These are phyloP conservation scores for Parauchenoglanis punctatus DNA, from an alignment of 2,797 vertebrate genomes.

Conservation along the genomic window DNA sequence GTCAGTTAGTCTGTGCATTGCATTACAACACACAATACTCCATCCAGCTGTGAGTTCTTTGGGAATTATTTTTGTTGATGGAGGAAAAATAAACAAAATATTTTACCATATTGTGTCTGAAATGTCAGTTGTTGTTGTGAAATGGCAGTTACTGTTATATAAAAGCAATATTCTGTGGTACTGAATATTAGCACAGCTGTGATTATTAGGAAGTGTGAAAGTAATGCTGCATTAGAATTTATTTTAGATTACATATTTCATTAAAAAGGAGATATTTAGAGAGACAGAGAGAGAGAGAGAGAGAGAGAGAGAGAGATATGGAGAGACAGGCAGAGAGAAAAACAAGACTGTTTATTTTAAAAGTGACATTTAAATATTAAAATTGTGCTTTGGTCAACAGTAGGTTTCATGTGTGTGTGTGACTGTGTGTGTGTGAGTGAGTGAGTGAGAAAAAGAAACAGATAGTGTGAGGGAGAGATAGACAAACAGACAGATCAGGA, in stretches of 20 bases:
- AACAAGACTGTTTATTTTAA: no score
- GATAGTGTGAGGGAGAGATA: background rate
- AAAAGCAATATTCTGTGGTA: background rate
- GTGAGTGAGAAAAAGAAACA: no score
- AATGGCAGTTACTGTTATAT: background rate
- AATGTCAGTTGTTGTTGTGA: background rate
- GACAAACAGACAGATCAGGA: background rate
- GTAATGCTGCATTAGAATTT: background rate
- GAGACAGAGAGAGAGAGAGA: background rate
- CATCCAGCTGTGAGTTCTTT: background rate
- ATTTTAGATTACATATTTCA: background rate
- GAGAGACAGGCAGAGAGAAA: background rate
- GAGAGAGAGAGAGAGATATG: background rate
- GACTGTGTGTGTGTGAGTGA: no score
- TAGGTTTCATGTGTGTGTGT: no score
- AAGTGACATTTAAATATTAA: no score
- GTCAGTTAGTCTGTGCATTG: background rate
- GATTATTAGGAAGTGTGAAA: background rate
- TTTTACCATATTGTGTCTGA: background rate
- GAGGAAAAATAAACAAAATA: slow-evolving; percentile 16
- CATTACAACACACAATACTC: background rate
- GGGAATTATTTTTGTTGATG: background rate
- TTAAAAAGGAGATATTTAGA: background rate
- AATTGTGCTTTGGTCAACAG: no score
- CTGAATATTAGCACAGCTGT: background rate